phyloP scores from a whole-genome alignment of 1,140 invertebrate species.

The Drosophila funebris region DNA sequence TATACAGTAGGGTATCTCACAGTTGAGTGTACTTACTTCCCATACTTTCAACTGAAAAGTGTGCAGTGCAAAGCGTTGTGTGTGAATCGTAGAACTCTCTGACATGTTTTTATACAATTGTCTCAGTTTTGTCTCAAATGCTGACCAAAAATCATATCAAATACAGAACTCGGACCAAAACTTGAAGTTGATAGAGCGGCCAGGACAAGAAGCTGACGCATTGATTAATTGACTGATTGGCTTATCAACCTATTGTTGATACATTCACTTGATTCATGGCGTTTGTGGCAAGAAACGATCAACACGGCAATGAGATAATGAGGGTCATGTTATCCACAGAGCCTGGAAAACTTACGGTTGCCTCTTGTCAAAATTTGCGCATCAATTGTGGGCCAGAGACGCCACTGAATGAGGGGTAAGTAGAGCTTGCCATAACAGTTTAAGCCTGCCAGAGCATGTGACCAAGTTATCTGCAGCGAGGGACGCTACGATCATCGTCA shows the following conservation, averaged over 20 bases:
- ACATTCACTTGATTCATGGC: constrained; percentile 6
- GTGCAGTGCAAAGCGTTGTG: not conserved
- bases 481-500: constrained; percentile 31
- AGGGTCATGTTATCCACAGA: constrained; percentile 31
- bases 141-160: not conserved
- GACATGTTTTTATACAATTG: not conserved
- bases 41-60: not conserved
- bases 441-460: no score
- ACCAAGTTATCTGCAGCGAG: not conserved
- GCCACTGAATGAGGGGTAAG: not conserved
- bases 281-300: constrained; percentile 39
- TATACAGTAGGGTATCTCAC: not conserved
- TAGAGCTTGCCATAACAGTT: not conserved
- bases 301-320: constrained; percentile 47
- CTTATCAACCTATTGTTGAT: not conserved
- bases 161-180: not conserved
- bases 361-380: constrained; percentile 25
- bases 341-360: constrained; percentile 10
- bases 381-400: constrained; percentile 11
- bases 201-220: not conserved
- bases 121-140: constrained; percentile 3
- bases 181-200: not conserved
- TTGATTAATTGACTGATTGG: not conserved
- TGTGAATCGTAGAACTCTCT: constrained; percentile 1
- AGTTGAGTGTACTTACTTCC: not conserved